Evolutionary conservation across 2,888 invertebrate genomes (phyloP).

Genomic region (Nebria salina): DNA sequence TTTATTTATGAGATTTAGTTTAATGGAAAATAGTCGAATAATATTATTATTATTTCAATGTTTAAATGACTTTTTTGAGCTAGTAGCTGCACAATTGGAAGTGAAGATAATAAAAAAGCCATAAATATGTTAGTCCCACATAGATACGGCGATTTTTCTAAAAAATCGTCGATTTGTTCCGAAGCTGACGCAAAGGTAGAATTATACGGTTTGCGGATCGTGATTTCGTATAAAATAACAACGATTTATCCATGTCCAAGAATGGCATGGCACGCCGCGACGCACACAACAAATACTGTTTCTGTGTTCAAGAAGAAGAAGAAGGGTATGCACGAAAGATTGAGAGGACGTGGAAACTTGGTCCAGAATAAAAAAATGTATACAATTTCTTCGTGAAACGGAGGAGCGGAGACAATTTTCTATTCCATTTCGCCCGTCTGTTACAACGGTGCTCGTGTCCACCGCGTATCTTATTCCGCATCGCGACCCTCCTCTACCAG

Average conservation of each 20-base stretch:
- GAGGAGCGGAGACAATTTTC: slow-evolving; percentile 64
- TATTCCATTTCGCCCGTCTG: slow-evolving; percentile 63
- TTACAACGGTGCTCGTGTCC: slow-evolving; percentile 49
- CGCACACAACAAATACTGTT: slow-evolving; percentile 56
- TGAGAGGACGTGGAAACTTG: slow-evolving; percentile 57
- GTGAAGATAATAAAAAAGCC: not conserved
- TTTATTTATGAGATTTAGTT: too few relatives aligned
- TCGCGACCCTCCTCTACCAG: not conserved
- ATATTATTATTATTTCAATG: not conserved
- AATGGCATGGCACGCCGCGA: slow-evolving; percentile 51
- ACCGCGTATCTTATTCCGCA: not conserved
- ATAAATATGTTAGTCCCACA: not conserved
- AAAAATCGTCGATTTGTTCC: not conserved
- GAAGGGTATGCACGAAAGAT: slow-evolving; percentile 56
- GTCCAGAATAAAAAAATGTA: slow-evolving; percentile 60
- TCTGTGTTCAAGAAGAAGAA: slow-evolving; percentile 58
- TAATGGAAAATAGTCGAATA: too few relatives aligned
- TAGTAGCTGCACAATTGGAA: not conserved
- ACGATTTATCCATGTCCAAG: slow-evolving; percentile 63
- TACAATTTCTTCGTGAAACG: slow-evolving; percentile 58
- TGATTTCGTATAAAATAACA: slow-evolving; percentile 62
- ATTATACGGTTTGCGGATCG: slow-evolving; percentile 58
- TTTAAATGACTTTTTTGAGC: not conserved
- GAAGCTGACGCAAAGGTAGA: slow-evolving; percentile 8
- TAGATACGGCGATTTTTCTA: not conserved